phyloP scores from a whole-genome alignment of 2,113 vertebrate genomes.

The Lichenostomus cassidix region DNA sequence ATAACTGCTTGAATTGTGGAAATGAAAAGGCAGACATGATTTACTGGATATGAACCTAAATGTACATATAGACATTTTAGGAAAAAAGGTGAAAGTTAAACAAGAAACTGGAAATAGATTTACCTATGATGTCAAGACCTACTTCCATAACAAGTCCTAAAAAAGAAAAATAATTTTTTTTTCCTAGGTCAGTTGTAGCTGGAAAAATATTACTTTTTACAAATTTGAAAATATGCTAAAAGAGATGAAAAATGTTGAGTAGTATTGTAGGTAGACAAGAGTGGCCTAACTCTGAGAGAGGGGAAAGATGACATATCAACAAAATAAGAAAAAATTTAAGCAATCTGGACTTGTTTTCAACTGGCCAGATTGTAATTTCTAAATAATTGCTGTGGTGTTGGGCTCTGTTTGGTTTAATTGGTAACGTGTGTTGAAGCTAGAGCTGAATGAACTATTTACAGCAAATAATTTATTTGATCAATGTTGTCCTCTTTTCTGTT shows the following conservation, averaged over 20 bases:
- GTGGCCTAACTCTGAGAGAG: not conserved
- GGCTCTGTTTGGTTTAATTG: slow-evolving; percentile 27
- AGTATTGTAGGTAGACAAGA: not conserved
- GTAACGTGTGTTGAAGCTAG: slow-evolving; percentile 1
- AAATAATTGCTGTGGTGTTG: not conserved
- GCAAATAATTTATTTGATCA: slow-evolving; percentile 39
- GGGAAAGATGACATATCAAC: not conserved
- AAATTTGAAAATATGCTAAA: not conserved
- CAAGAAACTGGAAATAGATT: not conserved
- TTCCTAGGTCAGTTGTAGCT: not conserved
- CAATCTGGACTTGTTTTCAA: slow-evolving; percentile 6
- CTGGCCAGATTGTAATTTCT: not conserved
- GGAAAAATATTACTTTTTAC: not conserved
- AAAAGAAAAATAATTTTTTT: not conserved
- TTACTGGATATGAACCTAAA: not conserved
- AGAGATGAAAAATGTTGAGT: not conserved
- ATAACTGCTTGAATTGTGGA: not conserved
- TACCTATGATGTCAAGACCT: not conserved
- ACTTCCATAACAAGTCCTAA: not conserved
- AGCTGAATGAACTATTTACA: slow-evolving; percentile 19
- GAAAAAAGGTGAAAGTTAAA: not conserved
- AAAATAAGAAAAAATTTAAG: not conserved
- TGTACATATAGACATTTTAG: not conserved
- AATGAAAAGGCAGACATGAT: not conserved
- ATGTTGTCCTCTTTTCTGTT: not conserved